These are phyloP conservation scores for Zootermopsis nevadensis DNA, from an alignment of 2,888 invertebrate genomes.

Conservation along the genomic window DNA sequence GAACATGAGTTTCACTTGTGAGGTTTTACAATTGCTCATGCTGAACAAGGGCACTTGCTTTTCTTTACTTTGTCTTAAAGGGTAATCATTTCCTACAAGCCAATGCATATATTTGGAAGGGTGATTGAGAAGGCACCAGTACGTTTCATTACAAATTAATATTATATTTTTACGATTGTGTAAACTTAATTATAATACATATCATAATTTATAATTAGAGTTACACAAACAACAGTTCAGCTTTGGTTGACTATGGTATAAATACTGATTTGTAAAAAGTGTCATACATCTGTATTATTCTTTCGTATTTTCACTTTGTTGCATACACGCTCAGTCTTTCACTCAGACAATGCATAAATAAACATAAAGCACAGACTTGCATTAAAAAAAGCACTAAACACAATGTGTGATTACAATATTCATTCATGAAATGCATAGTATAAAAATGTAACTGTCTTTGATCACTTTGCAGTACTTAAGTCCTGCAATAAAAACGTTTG, in stretches of 20 bases:
- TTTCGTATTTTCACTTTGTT: not conserved
- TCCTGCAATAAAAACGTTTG: too few relatives aligned
- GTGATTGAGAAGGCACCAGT: too few relatives aligned
- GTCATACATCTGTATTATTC: not conserved
- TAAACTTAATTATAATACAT: not conserved
- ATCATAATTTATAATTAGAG: not conserved
- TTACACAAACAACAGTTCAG: not conserved
- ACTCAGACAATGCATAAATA: not conserved
- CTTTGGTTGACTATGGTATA: conserved; percentile 31
- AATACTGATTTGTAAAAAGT: conserved; percentile 17
- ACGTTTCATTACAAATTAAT: not conserved
- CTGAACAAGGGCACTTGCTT: too few relatives aligned
- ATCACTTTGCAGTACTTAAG: too few relatives aligned
- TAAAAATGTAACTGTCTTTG: too few relatives aligned
- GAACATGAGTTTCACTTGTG: too few relatives aligned
- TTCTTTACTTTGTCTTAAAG: too few relatives aligned
- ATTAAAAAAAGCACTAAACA: not conserved
- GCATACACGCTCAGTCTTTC: not conserved
- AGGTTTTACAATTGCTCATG: too few relatives aligned
- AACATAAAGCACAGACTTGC: not conserved
- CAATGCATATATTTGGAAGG: too few relatives aligned
- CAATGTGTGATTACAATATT: not conserved
- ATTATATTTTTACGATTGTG: not conserved
- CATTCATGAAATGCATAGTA: conserved; percentile 1
- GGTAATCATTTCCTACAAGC: too few relatives aligned